These are phyloP conservation scores for Zeugodacus cucurbitae DNA, from an alignment of 1,140 invertebrate species.

Conservation along the genomic window DNA sequence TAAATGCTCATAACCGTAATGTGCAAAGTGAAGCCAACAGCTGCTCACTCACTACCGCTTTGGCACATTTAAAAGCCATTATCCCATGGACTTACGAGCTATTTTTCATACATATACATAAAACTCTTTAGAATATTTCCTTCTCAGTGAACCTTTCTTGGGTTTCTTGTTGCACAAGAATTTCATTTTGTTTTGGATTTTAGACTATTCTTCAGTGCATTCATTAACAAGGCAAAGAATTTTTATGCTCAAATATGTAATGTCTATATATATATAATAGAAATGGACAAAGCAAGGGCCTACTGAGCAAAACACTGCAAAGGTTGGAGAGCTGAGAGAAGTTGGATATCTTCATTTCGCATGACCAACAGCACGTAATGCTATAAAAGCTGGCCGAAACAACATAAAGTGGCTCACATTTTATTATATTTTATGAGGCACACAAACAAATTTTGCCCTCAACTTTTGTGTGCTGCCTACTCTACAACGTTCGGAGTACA, in stretches of 20 bases:
- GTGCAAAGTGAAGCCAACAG: not conserved
- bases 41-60: not conserved
- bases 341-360: not conserved
- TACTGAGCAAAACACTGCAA: not conserved
- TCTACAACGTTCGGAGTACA: no score
- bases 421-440: not conserved
- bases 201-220: not conserved
- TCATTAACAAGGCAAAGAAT: not conserved
- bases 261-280: not conserved
- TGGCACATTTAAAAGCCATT: conserved; percentile 27
- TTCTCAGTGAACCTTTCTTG: not conserved
- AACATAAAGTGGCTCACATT: not conserved
- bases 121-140: not conserved
- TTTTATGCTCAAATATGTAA: not conserved
- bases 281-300: not conserved
- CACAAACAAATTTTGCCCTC: not conserved
- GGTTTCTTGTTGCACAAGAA: conserved; percentile 6
- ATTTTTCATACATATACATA: not conserved
- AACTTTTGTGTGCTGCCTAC: not conserved
- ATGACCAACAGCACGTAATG: not conserved
- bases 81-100: not conserved
- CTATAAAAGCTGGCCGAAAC: not conserved
- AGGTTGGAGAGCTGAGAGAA: not conserved
- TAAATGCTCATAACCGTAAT: not conserved
- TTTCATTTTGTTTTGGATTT: not conserved